Base-by-base conservation (phyloP, 2,888 invertebrate genomes). In the Muscina levida region DNA sequence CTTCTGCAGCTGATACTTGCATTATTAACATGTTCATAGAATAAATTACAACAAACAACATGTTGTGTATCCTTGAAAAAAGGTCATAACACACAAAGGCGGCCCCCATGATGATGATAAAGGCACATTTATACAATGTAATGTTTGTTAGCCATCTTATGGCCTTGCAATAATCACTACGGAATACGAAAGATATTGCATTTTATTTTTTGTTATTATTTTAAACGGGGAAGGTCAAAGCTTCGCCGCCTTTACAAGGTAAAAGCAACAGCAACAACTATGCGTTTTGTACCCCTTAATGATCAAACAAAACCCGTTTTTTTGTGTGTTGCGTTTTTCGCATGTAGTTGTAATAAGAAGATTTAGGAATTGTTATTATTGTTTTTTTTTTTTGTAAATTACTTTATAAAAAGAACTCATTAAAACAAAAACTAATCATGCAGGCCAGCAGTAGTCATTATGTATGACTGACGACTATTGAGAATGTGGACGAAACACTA, bases 1-100 rank as follows among this genome's bases (percentile, higher is more conserved):
- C 44, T 59, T 26, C 56, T 22, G 53, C 57, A 53, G 48, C 48
- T 74, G 57, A 59, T 74, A 65, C 11, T 3, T 19, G 51, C 6
- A 31, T 31, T 31, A 8, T 31, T 31, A 31, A 31, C 31, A 31
- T 31, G 3, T 31, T 5, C 8, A 31, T 31, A 31, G 3, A 31
- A n/a, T n/a, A n/a, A n/a, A 31, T 3, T 31, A 31, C 31, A 31
- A 31, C 8, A n/a, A n/a, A n/a, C n/a, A n/a, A n/a, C n/a, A n/a
- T n/a, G n/a, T n/a, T n/a, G n/a, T n/a, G 31, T 3, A 31, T 31
- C 31, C 31, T 31, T 31, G 31, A 8, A 31, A 31, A n/a, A 31
- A 31, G 31, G 31, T 31, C 4, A 31, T 5, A 31, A 31, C 8
- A 31, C n/a, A n/a, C n/a, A n/a, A n/a, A n/a, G n/a, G n/a, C n/a